Evolutionary conservation across 1,140 invertebrate species (phyloP).

Genomic region (Mizuhopecten yessoensis): DNA sequence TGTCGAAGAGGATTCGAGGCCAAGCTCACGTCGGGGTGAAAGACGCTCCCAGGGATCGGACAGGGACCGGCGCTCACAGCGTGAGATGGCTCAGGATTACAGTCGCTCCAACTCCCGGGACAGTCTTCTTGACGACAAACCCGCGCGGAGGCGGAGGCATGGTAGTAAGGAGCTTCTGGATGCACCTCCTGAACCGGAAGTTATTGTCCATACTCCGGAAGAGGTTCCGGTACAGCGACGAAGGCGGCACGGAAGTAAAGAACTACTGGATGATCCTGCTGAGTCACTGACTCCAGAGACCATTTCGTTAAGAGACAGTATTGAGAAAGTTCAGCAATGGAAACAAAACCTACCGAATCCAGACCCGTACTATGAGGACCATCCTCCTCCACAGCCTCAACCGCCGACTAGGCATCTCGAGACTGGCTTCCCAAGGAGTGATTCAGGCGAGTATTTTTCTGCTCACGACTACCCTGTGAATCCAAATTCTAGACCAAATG

Average conservation of each 20-base stretch:
- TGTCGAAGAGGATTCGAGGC: constrained; percentile 51
- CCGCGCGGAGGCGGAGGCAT: constrained; percentile 68
- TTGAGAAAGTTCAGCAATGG: constrained; percentile 81
- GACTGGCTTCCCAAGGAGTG: constrained; percentile 66
- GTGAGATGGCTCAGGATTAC: constrained; percentile 60
- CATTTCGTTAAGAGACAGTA: constrained; percentile 80
- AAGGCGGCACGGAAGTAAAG: constrained; percentile 70
- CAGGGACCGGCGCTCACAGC: constrained; percentile 60
- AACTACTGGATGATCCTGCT: constrained; percentile 74
- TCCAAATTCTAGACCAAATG: constrained; percentile 51
- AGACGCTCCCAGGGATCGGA: constrained; percentile 67
- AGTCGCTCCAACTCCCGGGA: constrained; percentile 76
- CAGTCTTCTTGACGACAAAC: constrained; percentile 76
- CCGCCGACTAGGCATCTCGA: constrained; percentile 68
- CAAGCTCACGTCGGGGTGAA: constrained; percentile 54
- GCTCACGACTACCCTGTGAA: constrained; percentile 66
- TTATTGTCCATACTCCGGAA: constrained; percentile 49
- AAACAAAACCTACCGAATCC: constrained; percentile 75
- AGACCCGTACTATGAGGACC: constrained; percentile 61
- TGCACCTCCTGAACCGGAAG: constrained; percentile 62
- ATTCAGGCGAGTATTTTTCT: constrained; percentile 72
- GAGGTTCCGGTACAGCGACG: constrained; percentile 45
- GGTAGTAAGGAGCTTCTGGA: constrained; percentile 75
- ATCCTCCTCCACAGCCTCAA: constrained; percentile 50
- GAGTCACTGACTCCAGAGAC: constrained; percentile 79